Base-by-base conservation (phyloP, 2,113 vertebrate genomes). In the Nettapus auritus region DNA sequence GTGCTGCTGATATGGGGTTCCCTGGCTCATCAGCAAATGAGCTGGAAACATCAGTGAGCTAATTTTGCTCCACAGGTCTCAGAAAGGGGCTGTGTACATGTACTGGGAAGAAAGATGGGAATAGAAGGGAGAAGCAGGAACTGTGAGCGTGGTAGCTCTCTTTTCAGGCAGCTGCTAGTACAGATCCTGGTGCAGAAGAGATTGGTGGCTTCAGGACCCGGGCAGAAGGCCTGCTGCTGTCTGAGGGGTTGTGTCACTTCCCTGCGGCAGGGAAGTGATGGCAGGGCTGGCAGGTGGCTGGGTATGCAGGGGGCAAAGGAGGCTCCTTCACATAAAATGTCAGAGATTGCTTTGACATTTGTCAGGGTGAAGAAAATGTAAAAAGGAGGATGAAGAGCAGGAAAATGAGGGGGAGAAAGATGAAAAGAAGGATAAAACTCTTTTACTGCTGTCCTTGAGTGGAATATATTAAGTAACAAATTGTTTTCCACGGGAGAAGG, bases 21-120 rank as follows among this genome's bases (percentile, higher is more conserved):
- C 8, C 13, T 4, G 1, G 13, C n/a, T 70, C 4, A 1, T 50
- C 1, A 2, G 28, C 25, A 71, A 76, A 50, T 38, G 8, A 40
- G 29, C 33, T 53, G 69, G 36, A 60, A 82, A 59, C 62, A 33
- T 17, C 38, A 20, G 19, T 8, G 63, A 77, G 12, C 38, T 38
- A 28, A 40, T 13, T n/a, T 46, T 29, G 20, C n/a, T 46, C 22
- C 3, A 1, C 62, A 29, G 14, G 36, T 46, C 46, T 82, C 5
- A 1, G 71, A n/a, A 82, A 38, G 38, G 38, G 9, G 3, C 42
- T 38, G 28, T 23, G 25, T 25, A 26, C 31, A 17, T 11, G 23
- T 42, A 11, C 4, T 11, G 62, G 53, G 60, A 52, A 59, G 44
- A 71, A 40, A 20, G 14, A 21, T 53, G 28, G 28, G 46, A 86